Evolutionary conservation across 64 coral and sea anemone genomes (phyloP), one percentile per base, ranked within the genome.

Genomic region (Actinia tenebrosa): DNA sequence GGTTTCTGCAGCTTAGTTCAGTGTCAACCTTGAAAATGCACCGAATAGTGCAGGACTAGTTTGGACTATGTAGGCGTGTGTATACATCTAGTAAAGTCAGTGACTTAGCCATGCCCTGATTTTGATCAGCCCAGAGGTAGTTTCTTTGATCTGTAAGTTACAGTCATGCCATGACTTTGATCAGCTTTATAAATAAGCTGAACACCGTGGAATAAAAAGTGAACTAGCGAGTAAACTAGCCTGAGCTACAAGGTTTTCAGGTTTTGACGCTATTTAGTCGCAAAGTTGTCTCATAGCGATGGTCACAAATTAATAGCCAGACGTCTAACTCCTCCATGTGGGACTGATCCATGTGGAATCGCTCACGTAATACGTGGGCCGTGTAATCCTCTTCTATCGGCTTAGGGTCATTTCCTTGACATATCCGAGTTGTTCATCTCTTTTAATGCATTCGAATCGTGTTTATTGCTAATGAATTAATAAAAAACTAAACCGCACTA

Each of bases 401-500:
- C 25, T 15, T 27, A 75, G 69, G 69, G 69, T 75, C 69, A 75
- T 75, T 37, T 75, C 27, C 69, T 75, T 27, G 26, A 75, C 69
- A 75, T 75, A 30, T 75, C 27, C 69, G 69, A 37, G 2, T 13
- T 30, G 69, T 30, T 75, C 69, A 69, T 69, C 64, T 75, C 4
- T 42, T 66, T 5, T 23, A 13, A n/a, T 8, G 63, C 69, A 75
- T 7, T 4, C 69, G 10, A 75, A 75, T 30, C 69, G n/a, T 75
- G 69, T 75, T 75, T 75, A 75, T 75, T 75, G 69, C 69, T 75
- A 75, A 42, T 30, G 14, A 42, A 75, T 75, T 75, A 30, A 75
- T 75, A 75, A 75, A 75, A 75, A 50, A 75, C 4, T 75, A 75
- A 42, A 75, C 69, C 25, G n/a, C 27, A 10, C 1, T 58, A 8